Conservation (phyloP, 2,797 vertebrate species). For the Callimico goeldii region DNA sequence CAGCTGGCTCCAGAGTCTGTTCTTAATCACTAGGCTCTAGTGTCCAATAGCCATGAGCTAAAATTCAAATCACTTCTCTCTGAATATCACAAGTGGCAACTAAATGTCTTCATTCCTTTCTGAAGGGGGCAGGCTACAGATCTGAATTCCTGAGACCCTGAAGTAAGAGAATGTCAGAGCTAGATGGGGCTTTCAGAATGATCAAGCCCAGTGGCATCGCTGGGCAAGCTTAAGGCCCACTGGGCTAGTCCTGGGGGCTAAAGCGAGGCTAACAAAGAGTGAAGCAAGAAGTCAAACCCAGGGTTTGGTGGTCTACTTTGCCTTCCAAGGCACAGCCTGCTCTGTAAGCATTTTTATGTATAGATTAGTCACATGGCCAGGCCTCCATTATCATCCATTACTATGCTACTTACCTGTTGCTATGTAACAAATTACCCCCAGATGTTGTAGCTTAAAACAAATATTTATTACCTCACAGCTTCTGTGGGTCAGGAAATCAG, state of each 20-base stretch:
- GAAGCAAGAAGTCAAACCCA: not conserved
- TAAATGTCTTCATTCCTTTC: not conserved
- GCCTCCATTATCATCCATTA: not conserved
- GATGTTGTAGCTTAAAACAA: not conserved
- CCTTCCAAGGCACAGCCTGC: not conserved
- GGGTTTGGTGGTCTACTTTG: not conserved
- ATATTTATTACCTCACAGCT: not conserved
- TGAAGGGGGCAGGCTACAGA: no score
- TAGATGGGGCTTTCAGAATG: fast-evolving
- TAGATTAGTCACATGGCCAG: not conserved
- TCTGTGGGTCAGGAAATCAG: not conserved
- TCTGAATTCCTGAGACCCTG: not conserved
- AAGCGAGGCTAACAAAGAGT: not conserved
- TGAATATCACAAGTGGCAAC: not conserved
- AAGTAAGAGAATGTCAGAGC: not conserved
- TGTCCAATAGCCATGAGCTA: not conserved
- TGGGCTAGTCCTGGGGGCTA: not conserved
- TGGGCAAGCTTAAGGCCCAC: not conserved
- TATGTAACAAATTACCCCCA: not conserved
- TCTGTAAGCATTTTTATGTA: not conserved
- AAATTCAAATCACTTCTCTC: not conserved
- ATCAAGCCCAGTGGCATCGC: not conserved
- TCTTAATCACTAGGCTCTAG: not conserved
- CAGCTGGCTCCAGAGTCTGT: not conserved
- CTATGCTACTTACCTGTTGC: not conserved